Conservation (phyloP, 1,140 invertebrate genomes). For the Sinonovacula constricta region DNA sequence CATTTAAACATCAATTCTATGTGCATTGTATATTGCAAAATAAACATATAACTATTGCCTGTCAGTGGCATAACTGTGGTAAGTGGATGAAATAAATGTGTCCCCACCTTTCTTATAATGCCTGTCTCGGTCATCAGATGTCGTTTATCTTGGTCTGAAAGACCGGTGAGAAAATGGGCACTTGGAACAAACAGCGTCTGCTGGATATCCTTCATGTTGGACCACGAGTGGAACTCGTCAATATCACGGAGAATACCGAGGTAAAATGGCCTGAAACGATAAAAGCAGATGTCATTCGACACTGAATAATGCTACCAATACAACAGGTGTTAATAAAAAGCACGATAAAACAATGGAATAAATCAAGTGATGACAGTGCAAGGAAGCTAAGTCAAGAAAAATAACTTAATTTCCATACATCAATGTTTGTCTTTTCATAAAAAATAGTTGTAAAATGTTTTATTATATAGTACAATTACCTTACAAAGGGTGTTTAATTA, state of each 20-base stretch:
- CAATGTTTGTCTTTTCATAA: not conserved
- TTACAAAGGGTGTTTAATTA: no score
- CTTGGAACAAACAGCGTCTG: conserved; percentile 70
- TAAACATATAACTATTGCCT: no score
- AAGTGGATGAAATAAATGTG: no score
- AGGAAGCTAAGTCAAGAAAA: no score
- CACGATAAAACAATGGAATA: not conserved
- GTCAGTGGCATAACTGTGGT: no score
- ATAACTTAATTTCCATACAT: no score
- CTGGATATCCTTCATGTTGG: conserved; percentile 50
- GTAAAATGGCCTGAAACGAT: conserved; percentile 64
- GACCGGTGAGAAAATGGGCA: conserved; percentile 53
- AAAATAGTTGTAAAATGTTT: no score
- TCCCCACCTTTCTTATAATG: conserved; percentile 64
- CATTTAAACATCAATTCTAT: no score
- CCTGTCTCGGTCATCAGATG: conserved; percentile 53
- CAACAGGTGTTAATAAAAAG: not conserved
- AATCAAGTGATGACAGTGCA: not conserved
- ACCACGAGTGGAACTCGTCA: conserved; percentile 56
- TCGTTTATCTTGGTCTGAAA: conserved; percentile 44
- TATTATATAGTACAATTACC: no score
- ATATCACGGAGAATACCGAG: conserved; percentile 48
- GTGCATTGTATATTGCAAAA: no score
- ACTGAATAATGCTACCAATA: not conserved
- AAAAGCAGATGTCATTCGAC: no score